These are phyloP conservation scores for Lindbergichthys nudifrons DNA, from an alignment of 2,797 vertebrate genomes.

Conservation along the genomic window DNA sequence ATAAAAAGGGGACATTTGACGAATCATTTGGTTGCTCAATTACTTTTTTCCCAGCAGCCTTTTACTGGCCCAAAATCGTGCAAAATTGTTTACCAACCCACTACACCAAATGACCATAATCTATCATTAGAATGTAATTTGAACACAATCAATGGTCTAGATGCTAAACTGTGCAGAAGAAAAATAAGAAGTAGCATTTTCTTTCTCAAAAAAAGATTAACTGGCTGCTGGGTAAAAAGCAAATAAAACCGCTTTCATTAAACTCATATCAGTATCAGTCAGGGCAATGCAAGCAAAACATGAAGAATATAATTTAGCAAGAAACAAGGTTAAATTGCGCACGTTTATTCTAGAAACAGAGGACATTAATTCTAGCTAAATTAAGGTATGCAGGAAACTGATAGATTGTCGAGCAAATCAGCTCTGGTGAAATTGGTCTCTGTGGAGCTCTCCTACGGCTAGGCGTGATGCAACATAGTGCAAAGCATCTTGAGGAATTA, in stretches of 20 bases:
- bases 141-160: constrained; percentile 30
- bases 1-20: too few species aligned
- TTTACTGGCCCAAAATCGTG: constrained; percentile 4
- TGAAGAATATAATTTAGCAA: constrained; percentile 28
- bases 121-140: constrained; percentile 18
- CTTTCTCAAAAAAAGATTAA: constrained; percentile 33
- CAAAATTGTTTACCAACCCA: constrained; percentile 9
- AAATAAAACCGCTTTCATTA: constrained; percentile 45
- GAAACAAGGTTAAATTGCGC: constrained; percentile 44
- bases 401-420: constrained; percentile 57
- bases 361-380: constrained; percentile 48
- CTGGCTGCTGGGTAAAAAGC: constrained; percentile 19
- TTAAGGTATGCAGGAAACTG: constrained; percentile 58
- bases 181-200: constrained; percentile 20
- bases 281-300: constrained; percentile 26
- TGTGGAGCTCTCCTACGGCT: constrained; percentile 62
- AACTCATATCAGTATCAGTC: constrained; percentile 42
- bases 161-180: constrained; percentile 20
- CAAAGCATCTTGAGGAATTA: constrained; percentile 65
- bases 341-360: constrained; percentile 45
- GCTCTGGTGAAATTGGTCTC: constrained; percentile 65
- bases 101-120: constrained; percentile 10
- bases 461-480: constrained; percentile 74
- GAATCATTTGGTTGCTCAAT: background rate
- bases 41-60: background rate